A percentile compares a stretch with the other conserved stretches of the same genome.
Conservation (phyloP, 2,797 vertebrate species). For the Trichosurus vulpecula region DNA sequence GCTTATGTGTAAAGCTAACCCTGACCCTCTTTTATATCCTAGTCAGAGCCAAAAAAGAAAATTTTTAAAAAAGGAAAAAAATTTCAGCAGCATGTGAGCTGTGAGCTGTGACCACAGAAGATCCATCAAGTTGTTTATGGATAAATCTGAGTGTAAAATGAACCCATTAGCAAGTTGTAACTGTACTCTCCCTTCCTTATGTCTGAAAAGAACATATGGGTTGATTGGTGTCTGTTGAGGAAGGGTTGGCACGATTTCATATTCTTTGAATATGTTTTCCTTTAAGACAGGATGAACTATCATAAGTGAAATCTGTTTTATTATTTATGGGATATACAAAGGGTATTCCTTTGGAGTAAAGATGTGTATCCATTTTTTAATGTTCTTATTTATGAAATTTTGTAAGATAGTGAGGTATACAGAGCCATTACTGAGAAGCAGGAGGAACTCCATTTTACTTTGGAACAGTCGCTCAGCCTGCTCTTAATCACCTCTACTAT, state of each 20-base stretch:
- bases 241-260: not conserved
- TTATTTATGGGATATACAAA: not conserved
- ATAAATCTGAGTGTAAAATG: not conserved
- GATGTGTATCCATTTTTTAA: not conserved
- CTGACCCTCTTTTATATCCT: not conserved
- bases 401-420: not conserved
- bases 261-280: conserved; percentile 1
- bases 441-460: not conserved
- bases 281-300: not conserved
- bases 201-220: not conserved
- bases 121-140: not conserved
- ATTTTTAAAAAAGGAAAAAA: not conserved
- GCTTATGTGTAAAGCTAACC: not conserved
- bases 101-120: not conserved
- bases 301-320: conserved; percentile 19
- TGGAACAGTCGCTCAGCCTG: not conserved
- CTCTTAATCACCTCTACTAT: not conserved
- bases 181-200: not conserved
- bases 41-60: not conserved
- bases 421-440: not conserved
- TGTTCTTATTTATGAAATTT: not conserved
- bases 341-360: not conserved
- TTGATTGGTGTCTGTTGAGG: not conserved
- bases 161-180: not conserved
- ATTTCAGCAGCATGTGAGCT: not conserved